Evolutionary conservation across 2,113 vertebrate species (phyloP), one percentile per base, ranked within the genome.

Genomic region (Theropithecus gelada): DNA sequence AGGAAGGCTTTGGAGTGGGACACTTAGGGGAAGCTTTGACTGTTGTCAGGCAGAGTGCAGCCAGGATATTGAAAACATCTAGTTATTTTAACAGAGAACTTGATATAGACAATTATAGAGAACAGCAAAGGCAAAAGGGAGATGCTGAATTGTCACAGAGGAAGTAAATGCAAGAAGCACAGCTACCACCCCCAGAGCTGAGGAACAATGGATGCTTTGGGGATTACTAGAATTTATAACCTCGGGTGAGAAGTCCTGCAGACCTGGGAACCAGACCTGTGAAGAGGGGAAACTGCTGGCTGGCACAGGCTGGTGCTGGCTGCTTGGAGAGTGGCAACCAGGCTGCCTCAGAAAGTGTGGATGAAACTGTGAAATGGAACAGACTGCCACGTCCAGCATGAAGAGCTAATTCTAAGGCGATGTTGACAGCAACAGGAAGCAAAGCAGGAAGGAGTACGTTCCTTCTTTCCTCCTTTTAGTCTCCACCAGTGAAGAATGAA

Each of bases 61-160:
- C 20, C 18, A 93, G 18, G 22, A 88, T 50, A 48, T 11, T 93
- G 55, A 81, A 79, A 50, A 2, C 32, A 52, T 30, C 3, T 83
- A 57, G 50, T 38, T 64, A 45, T 52, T 81, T 78, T 50, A 88
- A 85, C 32, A 90, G 35, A 81, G 3, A 82, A 87, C 27, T 87
- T 52, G 70, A 78, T 45, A 52, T 22, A 57, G 55, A 83, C 7
- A 18, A 25, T 14, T 59, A 3, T 75, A 64, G 75, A 92, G 43
- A 92, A 80, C 7, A 22, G 20, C 38, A 43, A 43, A 92, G 81
- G 40, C 32, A 52, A 35, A 87, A 43, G 10, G 35, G 78, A 80
- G 55, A 88, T 5, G 17, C 6, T n/a, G 45, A 57, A n/a, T 27
- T 66, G 52, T 79, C 45, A 50, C 35, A 50, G 32, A 22, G 38